Percentiles rank a stretch among this genome's conserved stretches.
Evolutionary conservation across 2,797 vertebrate species (phyloP).

Genomic region (Tachyglossus aculeatus): DNA sequence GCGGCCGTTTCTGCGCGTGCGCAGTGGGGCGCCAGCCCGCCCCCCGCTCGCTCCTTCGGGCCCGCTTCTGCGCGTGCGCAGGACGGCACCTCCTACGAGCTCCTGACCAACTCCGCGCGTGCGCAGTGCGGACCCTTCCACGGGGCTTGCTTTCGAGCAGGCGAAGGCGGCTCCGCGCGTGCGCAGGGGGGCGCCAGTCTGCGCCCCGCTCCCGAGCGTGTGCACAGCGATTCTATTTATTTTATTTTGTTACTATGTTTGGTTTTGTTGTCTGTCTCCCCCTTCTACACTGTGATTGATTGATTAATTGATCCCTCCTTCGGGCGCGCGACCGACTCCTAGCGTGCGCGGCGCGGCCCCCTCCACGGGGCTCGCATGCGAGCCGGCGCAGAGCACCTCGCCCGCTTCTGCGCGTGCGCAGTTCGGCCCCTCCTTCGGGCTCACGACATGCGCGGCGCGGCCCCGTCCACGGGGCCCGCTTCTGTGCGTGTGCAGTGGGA

Average conservation of each 20-base stretch:
- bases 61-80: too few species aligned
- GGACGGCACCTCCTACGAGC: too few species aligned
- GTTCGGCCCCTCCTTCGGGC: not conserved
- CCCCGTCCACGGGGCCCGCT: not conserved
- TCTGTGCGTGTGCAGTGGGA: too few species aligned
- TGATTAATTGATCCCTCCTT: too few species aligned
- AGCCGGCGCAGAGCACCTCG: conserved; percentile 11
- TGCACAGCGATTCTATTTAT: too few species aligned
- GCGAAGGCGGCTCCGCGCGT: not conserved
- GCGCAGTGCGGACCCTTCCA: accelerated
- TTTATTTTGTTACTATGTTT: too few species aligned
- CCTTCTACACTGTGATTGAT: too few species aligned
- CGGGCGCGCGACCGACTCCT: not conserved
- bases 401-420: not conserved
- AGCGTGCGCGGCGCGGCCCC: accelerated
- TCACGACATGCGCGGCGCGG: too few species aligned
- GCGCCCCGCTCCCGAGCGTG: too few species aligned
- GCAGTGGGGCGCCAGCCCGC: accelerated
- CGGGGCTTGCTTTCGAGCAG: accelerated
- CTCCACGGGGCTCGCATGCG: accelerated
- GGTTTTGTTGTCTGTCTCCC: too few species aligned
- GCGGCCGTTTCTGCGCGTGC: not conserved
- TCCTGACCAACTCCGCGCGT: too few species aligned
- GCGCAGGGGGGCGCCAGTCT: conserved; percentile 11
- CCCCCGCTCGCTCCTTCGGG: accelerated